These are phyloP conservation scores for Dreissena rostriformis DNA, from an alignment of 1,140 invertebrate species.

Conservation along the genomic window DNA sequence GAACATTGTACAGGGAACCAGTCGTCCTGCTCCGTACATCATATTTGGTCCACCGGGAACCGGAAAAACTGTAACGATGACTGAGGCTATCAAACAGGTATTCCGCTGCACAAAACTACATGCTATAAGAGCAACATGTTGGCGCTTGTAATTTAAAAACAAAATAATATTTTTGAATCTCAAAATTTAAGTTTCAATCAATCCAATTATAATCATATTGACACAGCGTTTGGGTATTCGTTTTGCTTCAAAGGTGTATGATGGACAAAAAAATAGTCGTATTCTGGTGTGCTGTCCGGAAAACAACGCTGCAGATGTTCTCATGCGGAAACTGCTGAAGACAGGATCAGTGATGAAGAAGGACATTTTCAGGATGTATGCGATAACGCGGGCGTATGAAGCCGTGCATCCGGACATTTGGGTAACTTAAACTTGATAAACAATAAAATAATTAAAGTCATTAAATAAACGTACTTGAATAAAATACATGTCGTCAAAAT, in stretches of 20 bases:
- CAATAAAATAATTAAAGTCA: no score
- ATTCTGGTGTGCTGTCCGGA: slow-evolving; percentile 93
- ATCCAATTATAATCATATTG: no score
- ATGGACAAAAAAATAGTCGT: slow-evolving; percentile 84
- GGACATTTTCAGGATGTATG: slow-evolving; percentile 72
- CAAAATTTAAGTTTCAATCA: no score
- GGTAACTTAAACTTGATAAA: no score
- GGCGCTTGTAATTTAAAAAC: no score
- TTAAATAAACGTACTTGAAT: no score
- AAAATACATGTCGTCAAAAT: slow-evolving; percentile 1
- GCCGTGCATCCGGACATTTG: slow-evolving; percentile 65
- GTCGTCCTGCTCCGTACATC: slow-evolving; percentile 91
- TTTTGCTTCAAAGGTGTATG: no score
- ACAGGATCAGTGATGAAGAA: slow-evolving; percentile 33
- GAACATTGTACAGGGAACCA: slow-evolving; percentile 86
- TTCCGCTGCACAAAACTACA: no score
- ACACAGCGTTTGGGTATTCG: no score
- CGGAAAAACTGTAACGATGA: slow-evolving; percentile 96
- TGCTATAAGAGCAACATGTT: no score
- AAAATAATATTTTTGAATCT: no score
- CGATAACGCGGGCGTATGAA: slow-evolving; percentile 58
- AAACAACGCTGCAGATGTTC: slow-evolving; percentile 92
- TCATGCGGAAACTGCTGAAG: slow-evolving; percentile 67
- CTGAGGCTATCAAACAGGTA: slow-evolving; percentile 93
- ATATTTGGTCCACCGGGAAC: slow-evolving; percentile 96